Evolutionary conservation across 2,797 vertebrate genomes (phyloP), one percentile per base, ranked within the genome.

Genomic region (Nasua narica): DNA sequence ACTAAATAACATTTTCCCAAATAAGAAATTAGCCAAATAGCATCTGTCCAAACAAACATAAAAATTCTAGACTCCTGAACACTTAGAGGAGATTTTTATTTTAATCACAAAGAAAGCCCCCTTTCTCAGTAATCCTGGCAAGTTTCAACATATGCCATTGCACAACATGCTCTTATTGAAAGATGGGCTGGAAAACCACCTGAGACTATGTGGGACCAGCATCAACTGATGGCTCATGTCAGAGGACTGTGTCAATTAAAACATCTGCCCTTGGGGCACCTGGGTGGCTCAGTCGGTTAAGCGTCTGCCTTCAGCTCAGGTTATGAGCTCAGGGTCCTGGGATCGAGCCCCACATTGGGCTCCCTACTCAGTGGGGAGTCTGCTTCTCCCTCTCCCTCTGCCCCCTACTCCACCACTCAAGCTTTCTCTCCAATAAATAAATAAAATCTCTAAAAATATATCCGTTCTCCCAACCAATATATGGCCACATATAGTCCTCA

Each of bases 11-110:
- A 82, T 85, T 72, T 78, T 88, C 86, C 72, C 72, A 88, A 95
- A 92, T 72, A 90, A 82, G 54, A 96, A 92, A 95, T 90, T 65
- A 81, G 54, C 48, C 91, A 96, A 92, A 83, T 43, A 91, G 89
- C 94, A 96, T 95, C 94, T 96, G 78, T 91, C 93, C 85, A 97
- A 96, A 94, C 67, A 94, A 97, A 95, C 76, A 65, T 83, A 90
- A 90, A 92, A 97, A 79, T 96, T 90, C 81, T 52, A 65, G 93
- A 74, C 92, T 97, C 97, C 77, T 54, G 67, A 96, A 96, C 52
- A 84, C 50, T 95, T 92, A 79, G 62, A 88, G 46, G 72, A 0
- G 0, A 78, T 37, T 74, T 62, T 82, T 86, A 97, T 97, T 96
- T 97, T 50, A 96, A 95, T 95, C 82, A 88, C 65, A 78, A 58